These are phyloP conservation scores for Anhinga rufa DNA, from an alignment of 2,113 vertebrate species.

Conservation along the genomic window DNA sequence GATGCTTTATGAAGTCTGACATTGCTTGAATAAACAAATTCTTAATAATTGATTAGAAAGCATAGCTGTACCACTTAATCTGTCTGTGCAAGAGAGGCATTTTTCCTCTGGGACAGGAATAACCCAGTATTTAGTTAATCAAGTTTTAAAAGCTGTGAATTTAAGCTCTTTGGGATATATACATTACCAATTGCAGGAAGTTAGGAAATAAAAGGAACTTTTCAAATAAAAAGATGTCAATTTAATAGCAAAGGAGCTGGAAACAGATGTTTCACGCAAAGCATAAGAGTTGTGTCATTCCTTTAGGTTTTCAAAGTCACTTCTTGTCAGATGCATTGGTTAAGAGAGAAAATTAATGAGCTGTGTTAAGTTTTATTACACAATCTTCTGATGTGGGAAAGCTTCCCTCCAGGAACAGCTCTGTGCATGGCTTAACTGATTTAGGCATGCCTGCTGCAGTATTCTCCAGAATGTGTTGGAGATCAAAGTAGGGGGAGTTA, in stretches of 20 bases:
- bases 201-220: slow-evolving; percentile 77
- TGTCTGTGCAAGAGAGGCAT: not conserved
- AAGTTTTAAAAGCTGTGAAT: slow-evolving; percentile 64
- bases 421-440: slow-evolving; percentile 62
- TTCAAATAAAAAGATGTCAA: slow-evolving; percentile 83
- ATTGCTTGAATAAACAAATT: slow-evolving; percentile 60
- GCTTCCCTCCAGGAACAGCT: slow-evolving; percentile 57
- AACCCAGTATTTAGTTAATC: slow-evolving; percentile 49
- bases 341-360: slow-evolving; percentile 83
- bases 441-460: slow-evolving; percentile 65
- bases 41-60: slow-evolving; percentile 71
- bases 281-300: slow-evolving; percentile 67
- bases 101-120: slow-evolving; percentile 50
- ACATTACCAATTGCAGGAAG: slow-evolving; percentile 76
- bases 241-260: slow-evolving; percentile 75
- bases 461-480: slow-evolving; percentile 64
- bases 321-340: slow-evolving; percentile 81
- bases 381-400: slow-evolving; percentile 77
- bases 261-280: slow-evolving; percentile 78
- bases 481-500: slow-evolving; percentile 73
- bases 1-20: slow-evolving; percentile 68
- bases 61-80: slow-evolving; percentile 43
- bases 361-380: slow-evolving; percentile 80
- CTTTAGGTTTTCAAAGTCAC: slow-evolving; percentile 79
- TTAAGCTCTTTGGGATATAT: slow-evolving; percentile 71